phyloP scores from a whole-genome alignment of 1,140 invertebrate genomes.

The Pectinophora gossypiella region DNA sequence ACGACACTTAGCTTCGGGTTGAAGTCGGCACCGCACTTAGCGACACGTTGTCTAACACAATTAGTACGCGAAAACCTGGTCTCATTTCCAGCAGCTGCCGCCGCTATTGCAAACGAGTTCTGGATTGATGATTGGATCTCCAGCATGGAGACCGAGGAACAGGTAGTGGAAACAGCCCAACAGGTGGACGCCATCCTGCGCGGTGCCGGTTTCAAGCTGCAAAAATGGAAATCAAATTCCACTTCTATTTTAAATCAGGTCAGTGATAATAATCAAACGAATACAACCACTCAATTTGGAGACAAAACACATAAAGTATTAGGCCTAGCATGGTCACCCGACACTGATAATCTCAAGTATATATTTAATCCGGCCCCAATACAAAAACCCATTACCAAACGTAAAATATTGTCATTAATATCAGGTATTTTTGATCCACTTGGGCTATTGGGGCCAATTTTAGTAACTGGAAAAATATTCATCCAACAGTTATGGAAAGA shows the following conservation, averaged over 20 bases:
- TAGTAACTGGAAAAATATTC: conserved; percentile 9
- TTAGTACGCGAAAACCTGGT: not conserved
- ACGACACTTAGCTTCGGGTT: not conserved
- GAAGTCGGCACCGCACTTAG: not conserved
- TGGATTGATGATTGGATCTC: conserved; percentile 15
- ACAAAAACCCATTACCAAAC: conserved; percentile 16
- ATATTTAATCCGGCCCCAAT: too few relatives aligned
- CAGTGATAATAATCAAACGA: conserved; percentile 8
- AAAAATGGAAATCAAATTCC: conserved; percentile 10
- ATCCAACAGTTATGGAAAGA: conserved; percentile 7
- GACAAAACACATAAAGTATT: too few relatives aligned
- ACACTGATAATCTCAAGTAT: too few relatives aligned
- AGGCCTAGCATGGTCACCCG: too few relatives aligned
- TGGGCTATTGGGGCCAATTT: conserved; percentile 7
- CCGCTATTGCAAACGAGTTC: conserved; percentile 7
- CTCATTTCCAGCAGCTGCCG: not conserved
- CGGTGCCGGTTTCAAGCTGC: conserved; percentile 1
- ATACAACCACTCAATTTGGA: not conserved
- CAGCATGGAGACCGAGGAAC: not conserved
- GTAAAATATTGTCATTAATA: conserved; percentile 24
- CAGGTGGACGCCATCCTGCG: not conserved
- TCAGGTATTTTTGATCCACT: conserved; percentile 28
- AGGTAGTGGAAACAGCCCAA: not conserved
- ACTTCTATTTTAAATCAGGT: not conserved
- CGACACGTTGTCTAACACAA: not conserved